Evolutionary conservation across 2,797 vertebrate species (phyloP).

Genomic region (Paramormyrops hopkinsi): DNA sequence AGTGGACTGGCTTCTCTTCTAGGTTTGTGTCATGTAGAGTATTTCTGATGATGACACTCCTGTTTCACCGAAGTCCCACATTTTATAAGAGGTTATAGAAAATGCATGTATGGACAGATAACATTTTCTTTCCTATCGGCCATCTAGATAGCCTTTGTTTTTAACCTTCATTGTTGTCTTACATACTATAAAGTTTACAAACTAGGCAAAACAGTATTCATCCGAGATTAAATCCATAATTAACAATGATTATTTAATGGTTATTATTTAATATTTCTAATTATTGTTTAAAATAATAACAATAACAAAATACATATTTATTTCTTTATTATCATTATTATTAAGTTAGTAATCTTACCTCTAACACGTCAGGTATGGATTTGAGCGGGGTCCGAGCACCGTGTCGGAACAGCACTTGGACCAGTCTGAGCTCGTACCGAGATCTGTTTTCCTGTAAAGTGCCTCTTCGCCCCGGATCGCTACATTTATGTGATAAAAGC

Average conservation of each 20-base stretch:
- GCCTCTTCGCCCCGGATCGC: slow-evolving; percentile 25
- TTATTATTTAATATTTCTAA: neutral
- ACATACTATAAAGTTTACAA: neutral
- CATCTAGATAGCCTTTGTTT: neutral
- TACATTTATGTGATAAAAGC: slow-evolving; percentile 59
- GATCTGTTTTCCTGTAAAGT: slow-evolving; percentile 3
- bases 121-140: neutral
- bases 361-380: slow-evolving; percentile 67
- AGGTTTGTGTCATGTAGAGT: neutral
- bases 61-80: neutral
- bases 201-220: neutral
- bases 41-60: neutral
- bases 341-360: slow-evolving; percentile 58
- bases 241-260: neutral
- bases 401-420: slow-evolving; percentile 84
- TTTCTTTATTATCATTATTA: neutral
- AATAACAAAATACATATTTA: neutral
- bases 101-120: neutral
- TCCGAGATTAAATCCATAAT: neutral
- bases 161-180: neutral
- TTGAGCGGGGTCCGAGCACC: slow-evolving; percentile 84
- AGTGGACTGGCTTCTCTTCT: neutral
- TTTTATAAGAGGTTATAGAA: neutral
- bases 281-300: neutral
- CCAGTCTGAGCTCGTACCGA: slow-evolving; percentile 69